These are phyloP conservation scores for Lobophora halterata DNA, from an alignment of 2,888 invertebrate genomes.

Conservation along the genomic window DNA sequence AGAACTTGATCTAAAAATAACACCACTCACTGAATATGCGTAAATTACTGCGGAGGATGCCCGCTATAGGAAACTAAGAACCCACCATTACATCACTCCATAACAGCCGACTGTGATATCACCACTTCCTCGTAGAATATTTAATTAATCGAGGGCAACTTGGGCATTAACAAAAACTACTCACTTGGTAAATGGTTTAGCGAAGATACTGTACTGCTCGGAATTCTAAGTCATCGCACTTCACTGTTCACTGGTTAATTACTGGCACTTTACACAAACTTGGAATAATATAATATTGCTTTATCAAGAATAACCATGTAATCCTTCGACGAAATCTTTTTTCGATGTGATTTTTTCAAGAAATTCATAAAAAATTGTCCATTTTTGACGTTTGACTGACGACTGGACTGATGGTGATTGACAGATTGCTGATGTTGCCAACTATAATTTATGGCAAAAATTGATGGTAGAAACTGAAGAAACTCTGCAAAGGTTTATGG, in stretches of 20 bases:
- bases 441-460: too few species aligned
- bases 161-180: conserved; percentile 33
- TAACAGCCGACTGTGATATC: conserved; percentile 64
- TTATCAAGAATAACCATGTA: too few species aligned
- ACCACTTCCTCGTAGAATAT: conserved; percentile 57
- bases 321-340: conserved; percentile 38
- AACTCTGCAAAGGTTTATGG: too few species aligned
- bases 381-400: conserved; percentile 66
- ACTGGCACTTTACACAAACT: conserved; percentile 22
- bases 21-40: conserved; percentile 33
- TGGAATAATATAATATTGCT: too few species aligned
- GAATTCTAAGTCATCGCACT: conserved; percentile 25
- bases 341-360: conserved; percentile 49
- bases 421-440: conserved; percentile 28
- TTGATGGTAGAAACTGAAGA: too few species aligned
- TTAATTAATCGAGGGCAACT: conserved; percentile 43
- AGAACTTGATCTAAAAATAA: conserved; percentile 68
- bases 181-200: conserved; percentile 34
- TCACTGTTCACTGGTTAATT: conserved; percentile 29
- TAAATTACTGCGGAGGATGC: conserved; percentile 10
- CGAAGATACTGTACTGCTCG: conserved; percentile 24
- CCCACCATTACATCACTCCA: conserved; percentile 34
- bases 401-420: too few species aligned
- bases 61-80: conserved; percentile 16
- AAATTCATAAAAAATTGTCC: conserved; percentile 49